phyloP scores from a whole-genome alignment of 2,797 vertebrate genomes.

The Heliangelus exortis region DNA sequence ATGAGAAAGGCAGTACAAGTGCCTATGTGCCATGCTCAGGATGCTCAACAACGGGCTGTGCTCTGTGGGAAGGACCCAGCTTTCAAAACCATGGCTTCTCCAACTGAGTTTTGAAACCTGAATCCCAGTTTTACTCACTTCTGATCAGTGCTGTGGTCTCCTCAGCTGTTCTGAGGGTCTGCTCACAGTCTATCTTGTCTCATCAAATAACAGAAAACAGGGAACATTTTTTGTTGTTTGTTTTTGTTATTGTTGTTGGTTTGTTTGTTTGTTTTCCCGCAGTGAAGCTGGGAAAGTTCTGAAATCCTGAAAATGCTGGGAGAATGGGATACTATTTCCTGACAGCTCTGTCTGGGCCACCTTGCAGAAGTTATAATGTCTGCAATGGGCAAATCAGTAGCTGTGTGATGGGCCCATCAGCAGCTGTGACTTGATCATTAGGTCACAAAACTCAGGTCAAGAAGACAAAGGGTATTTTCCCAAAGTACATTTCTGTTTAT shows the following conservation, averaged over 20 bases:
- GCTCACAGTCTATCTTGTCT: background rate
- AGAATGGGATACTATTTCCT: background rate
- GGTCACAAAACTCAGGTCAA: background rate
- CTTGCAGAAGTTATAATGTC: background rate
- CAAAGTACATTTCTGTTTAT: background rate
- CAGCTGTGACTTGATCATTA: background rate
- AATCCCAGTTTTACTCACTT: background rate
- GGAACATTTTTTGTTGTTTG: background rate
- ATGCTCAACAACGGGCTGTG: background rate
- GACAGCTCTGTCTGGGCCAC: background rate
- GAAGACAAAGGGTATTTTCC: background rate
- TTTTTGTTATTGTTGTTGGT: no score
- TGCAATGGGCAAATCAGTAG: background rate
- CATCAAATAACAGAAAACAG: background rate
- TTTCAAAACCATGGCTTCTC: background rate
- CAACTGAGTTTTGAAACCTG: background rate
- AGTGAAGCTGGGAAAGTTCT: background rate
- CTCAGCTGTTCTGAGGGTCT: background rate
- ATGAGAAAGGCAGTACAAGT: background rate
- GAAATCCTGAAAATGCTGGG: background rate
- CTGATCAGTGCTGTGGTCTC: background rate
- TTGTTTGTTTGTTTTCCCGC: no score
- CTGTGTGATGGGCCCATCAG: background rate
- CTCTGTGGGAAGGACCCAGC: background rate
- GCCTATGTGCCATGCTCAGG: background rate